Base-by-base conservation (phyloP, 1,140 invertebrate genomes). In the Formica selysi region DNA sequence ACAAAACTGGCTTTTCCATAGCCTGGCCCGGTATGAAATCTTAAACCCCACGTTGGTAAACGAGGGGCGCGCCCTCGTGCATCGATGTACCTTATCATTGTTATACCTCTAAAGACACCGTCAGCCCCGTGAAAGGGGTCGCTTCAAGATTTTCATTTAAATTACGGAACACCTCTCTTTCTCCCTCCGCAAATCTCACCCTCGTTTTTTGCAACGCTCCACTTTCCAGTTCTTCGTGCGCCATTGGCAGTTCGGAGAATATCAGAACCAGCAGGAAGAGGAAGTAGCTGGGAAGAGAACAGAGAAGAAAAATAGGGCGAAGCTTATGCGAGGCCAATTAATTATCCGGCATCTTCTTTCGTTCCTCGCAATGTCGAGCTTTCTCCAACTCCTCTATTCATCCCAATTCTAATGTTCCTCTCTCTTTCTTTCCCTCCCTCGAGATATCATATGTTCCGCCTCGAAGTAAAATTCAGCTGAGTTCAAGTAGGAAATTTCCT, bases 261-360 rank as follows among this genome's bases (percentile, higher is more conserved):
- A 36, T 76, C 32, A 22, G n/a, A 41, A 19, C 36, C 51, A 57
- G 44, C 26, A 32, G 16, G 8, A 11, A 38, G 5, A 54, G 11
- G n/a, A 22, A 44, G 13, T 44, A 26, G 16, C 16, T 11, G 4
- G 8, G 0, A 16, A 68, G n/a, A 41, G 36, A 79, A 86, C 36
- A 67, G 86, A 85, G 76, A 90, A 73, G 88, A 89, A 89, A 90
- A 89, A 89, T 91, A 80, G 86, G 57, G 22, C 86, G 44, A 86
- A 86, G 86, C 87, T 91, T 91, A 89, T 91, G 84, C 76, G 80
- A 86, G 85, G 85, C 84, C 90, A 91, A 90, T 91, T 91, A 91
- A 91, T 91, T 89, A 91, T 91, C 86, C 59, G 74, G 81, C 88
- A 59, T 67, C 64, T 59, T 87, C 57, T 57, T 68, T 65, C 62